Conservation (phyloP, 2,888 invertebrate genomes). For the Tetheella fluctuosa region DNA sequence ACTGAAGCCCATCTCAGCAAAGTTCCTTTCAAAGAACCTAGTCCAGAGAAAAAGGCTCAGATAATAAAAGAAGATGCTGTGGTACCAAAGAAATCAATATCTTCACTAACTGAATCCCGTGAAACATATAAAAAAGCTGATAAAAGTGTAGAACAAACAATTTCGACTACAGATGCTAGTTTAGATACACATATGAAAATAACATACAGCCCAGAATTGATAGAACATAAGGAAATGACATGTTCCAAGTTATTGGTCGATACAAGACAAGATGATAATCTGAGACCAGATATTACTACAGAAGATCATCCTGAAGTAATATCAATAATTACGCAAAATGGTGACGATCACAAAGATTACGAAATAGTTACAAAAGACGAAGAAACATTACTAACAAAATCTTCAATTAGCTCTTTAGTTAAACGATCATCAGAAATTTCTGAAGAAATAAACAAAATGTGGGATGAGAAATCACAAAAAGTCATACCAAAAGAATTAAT, state of each 20-base stretch:
- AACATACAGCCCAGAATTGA: not conserved
- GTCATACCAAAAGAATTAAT: conserved; percentile 7
- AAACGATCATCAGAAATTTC: conserved; percentile 23
- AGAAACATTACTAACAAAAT: not conserved
- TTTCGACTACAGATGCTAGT: not conserved
- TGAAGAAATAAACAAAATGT: conserved; percentile 22
- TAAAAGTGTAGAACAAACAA: conserved; percentile 10
- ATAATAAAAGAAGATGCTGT: conserved; percentile 19
- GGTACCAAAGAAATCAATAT: not conserved
- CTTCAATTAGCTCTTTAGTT: not conserved
- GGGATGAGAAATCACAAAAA: conserved; percentile 1
- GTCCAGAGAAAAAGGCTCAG: conserved; percentile 50
- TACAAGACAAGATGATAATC: not conserved
- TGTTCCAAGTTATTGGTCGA: too few species aligned
- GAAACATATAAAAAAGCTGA: conserved; percentile 24
- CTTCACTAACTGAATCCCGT: conserved; percentile 23
- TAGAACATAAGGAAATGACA: not conserved
- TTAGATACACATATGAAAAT: not conserved
- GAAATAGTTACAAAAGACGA: not conserved
- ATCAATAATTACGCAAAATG: not conserved
- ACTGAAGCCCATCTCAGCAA: conserved; percentile 48
- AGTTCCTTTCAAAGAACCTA: conserved; percentile 58
- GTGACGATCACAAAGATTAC: not conserved
- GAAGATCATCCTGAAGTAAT: not conserved
- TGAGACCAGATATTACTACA: not conserved